Evolutionary conservation across 2,113 vertebrate genomes (phyloP), one percentile per base, ranked within the genome.

Genomic region (Marcusenius ussheri): DNA sequence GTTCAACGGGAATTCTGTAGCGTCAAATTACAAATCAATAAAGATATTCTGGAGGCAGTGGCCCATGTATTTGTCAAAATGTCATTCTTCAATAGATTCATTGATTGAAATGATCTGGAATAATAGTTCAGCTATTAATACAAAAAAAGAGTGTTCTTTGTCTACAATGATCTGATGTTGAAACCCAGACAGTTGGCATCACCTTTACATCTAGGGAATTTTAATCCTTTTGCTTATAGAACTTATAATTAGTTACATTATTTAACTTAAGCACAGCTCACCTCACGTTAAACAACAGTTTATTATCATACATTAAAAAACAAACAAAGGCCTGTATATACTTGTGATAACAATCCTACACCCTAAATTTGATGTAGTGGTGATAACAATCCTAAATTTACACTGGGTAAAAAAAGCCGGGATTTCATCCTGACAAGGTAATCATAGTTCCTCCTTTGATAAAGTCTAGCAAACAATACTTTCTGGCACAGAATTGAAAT

Each of bases 11-110:
- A 92, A 90, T 89, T 90, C 88, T 58, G 85, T 85, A 83, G 58
- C 91, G 45, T 56, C 66, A 88, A 87, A 85, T 90, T 74, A 77
- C 83, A 85, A 89, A 90, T 92, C 91, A 90, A 91, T 90, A 89
- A 62, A 90, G 91, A 91, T 90, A 92, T 92, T 87, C 90, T 49
- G 80, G 86, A 91, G 89, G 91, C 89, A 87, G 90, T 50, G 84
- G 47, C 80, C 89, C 90, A 89, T 87, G 66, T 74, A 88, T 66
- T n/a, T 88, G 45, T 86, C 88, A 53, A 83, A 89, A 88, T 89
- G 80, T 45, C 58, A 53, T 62, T 85, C 45, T 86, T 89, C 83
- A 66, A 83, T 50, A 42, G 42, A 17, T 50, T 31, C 13, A 45
- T 74, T 66, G 10, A 50, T 49, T 66, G 47, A 19, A 51, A 35